These are phyloP conservation scores for Anoplius nigerrimus DNA, from an alignment of 2,888 invertebrate species.

Conservation along the genomic window DNA sequence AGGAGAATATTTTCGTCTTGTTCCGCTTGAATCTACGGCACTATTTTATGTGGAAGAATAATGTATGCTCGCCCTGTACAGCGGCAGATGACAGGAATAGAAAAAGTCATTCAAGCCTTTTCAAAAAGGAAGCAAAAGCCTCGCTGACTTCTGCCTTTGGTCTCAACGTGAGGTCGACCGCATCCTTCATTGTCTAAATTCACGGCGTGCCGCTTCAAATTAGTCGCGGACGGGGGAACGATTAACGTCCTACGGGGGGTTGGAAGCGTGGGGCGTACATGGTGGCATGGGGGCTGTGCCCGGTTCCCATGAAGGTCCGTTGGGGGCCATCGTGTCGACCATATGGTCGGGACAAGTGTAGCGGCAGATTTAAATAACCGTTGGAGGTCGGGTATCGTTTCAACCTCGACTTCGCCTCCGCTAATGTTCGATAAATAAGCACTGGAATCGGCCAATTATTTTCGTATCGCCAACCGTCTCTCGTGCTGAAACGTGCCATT, in stretches of 20 bases:
- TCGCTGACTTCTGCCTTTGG: slow-evolving; percentile 8
- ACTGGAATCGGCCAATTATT: slow-evolving; percentile 16
- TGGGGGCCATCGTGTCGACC: slow-evolving; percentile 70
- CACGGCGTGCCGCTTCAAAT: slow-evolving; percentile 61
- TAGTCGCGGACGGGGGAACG: slow-evolving; percentile 63
- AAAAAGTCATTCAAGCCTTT: too few species aligned
- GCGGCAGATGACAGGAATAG: too few species aligned
- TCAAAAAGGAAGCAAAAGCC: neutral
- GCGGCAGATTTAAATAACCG: slow-evolving; percentile 75
- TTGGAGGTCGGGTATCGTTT: slow-evolving; percentile 57
- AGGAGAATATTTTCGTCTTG: too few species aligned
- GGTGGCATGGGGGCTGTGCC: slow-evolving; percentile 61
- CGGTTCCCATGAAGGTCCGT: slow-evolving; percentile 75
- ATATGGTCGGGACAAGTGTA: slow-evolving; percentile 73
- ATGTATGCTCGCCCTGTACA: too few species aligned
- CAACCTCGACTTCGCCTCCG: slow-evolving; percentile 15
- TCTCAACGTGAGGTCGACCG: slow-evolving; percentile 45
- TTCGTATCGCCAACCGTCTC: neutral
- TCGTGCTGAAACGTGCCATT: too few species aligned
- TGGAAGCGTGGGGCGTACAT: slow-evolving; percentile 49
- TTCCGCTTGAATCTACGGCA: too few species aligned
- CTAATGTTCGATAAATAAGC: slow-evolving; percentile 31
- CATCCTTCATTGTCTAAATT: slow-evolving; percentile 65
- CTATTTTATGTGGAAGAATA: too few species aligned
- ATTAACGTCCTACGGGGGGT: slow-evolving; percentile 63